Evolutionary conservation across 2,797 vertebrate species (phyloP).

Genomic region (Natrix natrix): DNA sequence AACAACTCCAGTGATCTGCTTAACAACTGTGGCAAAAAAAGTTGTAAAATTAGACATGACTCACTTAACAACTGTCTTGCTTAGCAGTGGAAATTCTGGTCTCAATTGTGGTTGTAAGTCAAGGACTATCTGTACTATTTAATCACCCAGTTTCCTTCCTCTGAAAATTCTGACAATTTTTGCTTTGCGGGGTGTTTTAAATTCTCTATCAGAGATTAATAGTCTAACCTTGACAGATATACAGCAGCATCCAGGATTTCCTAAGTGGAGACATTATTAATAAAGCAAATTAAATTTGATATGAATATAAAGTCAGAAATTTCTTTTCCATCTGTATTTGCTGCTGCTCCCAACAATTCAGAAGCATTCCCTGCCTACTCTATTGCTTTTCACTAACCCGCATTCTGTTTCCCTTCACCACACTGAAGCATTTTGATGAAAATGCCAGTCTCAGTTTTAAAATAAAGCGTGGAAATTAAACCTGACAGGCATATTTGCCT

Average conservation of each 20-base stretch:
- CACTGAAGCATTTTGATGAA: neutral
- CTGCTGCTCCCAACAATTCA: neutral
- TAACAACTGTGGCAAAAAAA: neutral
- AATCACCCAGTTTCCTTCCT: neutral
- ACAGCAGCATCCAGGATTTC: neutral
- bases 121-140: neutral
- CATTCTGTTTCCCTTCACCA: neutral
- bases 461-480: constrained; percentile 22
- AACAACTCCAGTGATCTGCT: neutral
- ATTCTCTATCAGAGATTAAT: neutral
- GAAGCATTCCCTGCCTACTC: neutral
- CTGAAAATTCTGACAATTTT: neutral
- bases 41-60: neutral
- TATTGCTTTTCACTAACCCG: neutral
- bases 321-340: neutral
- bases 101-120: neutral
- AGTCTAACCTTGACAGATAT: neutral
- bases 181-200: neutral
- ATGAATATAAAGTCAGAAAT: neutral
- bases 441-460: neutral
- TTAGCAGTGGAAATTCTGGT: neutral
- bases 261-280: neutral
- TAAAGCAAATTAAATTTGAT: neutral
- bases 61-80: neutral
- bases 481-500: constrained; percentile 9